These are phyloP conservation scores for Drosophila tripunctata DNA, from an alignment of 2,888 invertebrate species.

Conservation along the genomic window DNA sequence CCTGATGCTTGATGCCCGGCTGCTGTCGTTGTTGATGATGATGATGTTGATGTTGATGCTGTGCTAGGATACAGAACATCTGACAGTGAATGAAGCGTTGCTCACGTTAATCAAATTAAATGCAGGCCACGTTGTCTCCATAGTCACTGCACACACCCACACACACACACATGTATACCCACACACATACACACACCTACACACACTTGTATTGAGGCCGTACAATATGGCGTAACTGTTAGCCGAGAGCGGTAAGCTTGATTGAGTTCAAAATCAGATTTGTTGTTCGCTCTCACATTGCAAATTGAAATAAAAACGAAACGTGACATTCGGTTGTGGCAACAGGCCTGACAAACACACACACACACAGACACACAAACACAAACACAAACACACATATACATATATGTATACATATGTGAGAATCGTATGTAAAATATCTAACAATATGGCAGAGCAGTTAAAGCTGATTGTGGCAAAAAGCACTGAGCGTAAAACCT, in stretches of 20 bases:
- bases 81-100: conserved; percentile 11
- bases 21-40: background rate
- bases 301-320: conserved; percentile 65
- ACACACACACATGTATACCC: background rate
- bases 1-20: too few relatives aligned
- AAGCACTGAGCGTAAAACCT: conserved; percentile 9
- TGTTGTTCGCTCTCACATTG: conserved; percentile 57
- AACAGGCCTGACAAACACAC: conserved; percentile 26
- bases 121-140: conserved; percentile 54
- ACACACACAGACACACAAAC: conserved; percentile 2
- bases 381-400: background rate
- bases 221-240: conserved; percentile 56
- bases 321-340: conserved; percentile 60
- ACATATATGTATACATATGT: too few relatives aligned
- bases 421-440: conserved; percentile 32
- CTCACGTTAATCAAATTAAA: conserved; percentile 57
- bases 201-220: conserved; percentile 8
- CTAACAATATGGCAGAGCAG: conserved; percentile 47
- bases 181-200: background rate
- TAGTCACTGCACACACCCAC: conserved; percentile 18
- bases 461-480: conserved; percentile 51
- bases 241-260: conserved; percentile 43
- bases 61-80: background rate
- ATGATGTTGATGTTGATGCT: background rate
- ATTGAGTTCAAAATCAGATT: conserved; percentile 66